phyloP scores from a whole-genome alignment of 2,113 vertebrate species.

The Nycticorax nycticorax region DNA sequence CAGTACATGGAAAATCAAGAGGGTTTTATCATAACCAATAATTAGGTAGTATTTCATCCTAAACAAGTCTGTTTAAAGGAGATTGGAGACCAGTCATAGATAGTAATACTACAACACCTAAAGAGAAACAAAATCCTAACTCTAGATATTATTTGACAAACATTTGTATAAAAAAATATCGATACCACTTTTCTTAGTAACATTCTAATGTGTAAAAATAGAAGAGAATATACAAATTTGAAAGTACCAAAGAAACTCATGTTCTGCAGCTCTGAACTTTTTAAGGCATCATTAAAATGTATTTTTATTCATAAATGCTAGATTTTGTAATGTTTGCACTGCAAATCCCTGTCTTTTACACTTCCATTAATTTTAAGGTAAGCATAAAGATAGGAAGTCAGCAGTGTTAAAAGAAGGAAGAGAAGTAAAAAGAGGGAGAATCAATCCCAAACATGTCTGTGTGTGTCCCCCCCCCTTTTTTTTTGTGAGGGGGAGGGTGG shows the following conservation, averaged over 20 bases:
- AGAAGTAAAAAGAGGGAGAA: neutral
- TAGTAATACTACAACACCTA: neutral
- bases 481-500: no score
- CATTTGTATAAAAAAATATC: neutral
- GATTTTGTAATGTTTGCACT: neutral
- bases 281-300: neutral
- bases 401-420: neutral
- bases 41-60: neutral
- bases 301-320: neutral
- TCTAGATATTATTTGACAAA: neutral
- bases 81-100: neutral
- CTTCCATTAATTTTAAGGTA: neutral
- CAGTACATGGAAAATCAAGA: neutral
- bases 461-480: fast-evolving
- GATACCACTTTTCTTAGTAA: neutral
- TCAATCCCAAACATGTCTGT: neutral
- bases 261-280: neutral
- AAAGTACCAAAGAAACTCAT: neutral
- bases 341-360: neutral
- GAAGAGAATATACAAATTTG: neutral
- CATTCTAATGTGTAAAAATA: neutral
- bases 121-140: neutral
- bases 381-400: neutral
- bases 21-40: neutral
- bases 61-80: neutral